These are phyloP conservation scores for Beroe forskalii DNA, from an alignment of 37 sponge, comb jelly and placozoan species.

Conservation along the genomic window DNA sequence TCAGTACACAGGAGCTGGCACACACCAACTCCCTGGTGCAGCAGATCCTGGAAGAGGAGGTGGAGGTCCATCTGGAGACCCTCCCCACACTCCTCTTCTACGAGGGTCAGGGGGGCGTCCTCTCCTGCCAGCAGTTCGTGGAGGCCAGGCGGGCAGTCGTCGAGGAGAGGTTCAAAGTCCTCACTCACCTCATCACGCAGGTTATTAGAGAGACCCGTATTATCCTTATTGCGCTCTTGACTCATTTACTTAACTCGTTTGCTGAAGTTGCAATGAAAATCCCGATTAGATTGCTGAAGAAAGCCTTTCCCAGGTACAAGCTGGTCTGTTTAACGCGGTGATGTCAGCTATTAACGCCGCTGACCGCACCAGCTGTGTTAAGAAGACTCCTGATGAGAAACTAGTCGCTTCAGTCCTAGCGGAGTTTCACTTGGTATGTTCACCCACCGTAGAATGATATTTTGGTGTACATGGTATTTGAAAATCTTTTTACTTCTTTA, in stretches of 20 bases:
- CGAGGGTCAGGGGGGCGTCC: not conserved
- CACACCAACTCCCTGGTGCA: conserved; percentile 36
- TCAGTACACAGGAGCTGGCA: conserved; percentile 13
- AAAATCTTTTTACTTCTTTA: no score
- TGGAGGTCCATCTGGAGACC: conserved; percentile 38
- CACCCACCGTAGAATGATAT: no score
- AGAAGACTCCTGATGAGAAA: conserved; percentile 34
- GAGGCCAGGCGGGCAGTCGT: not conserved
- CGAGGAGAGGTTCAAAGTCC: conserved; percentile 34
- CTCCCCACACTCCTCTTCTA: conserved; percentile 49
- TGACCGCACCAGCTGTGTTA: conserved; percentile 16
- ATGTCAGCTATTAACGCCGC: conserved; percentile 61
- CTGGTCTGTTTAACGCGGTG: conserved; percentile 50
- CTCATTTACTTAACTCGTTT: no score
- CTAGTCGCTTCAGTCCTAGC: conserved; percentile 56
- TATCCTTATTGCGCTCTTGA: no score
- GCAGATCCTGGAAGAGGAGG: conserved; percentile 23
- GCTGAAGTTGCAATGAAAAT: no score
- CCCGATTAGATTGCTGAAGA: no score
- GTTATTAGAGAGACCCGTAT: no score
- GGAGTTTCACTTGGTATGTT: conserved; percentile 26
- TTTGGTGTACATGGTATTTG: no score
- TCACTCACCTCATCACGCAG: conserved; percentile 62
- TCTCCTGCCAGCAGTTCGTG: conserved; percentile 4
- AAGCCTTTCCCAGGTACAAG: conserved; percentile 57